phyloP scores from a whole-genome alignment of 2,797 vertebrate species.

The Hydrophis major region DNA sequence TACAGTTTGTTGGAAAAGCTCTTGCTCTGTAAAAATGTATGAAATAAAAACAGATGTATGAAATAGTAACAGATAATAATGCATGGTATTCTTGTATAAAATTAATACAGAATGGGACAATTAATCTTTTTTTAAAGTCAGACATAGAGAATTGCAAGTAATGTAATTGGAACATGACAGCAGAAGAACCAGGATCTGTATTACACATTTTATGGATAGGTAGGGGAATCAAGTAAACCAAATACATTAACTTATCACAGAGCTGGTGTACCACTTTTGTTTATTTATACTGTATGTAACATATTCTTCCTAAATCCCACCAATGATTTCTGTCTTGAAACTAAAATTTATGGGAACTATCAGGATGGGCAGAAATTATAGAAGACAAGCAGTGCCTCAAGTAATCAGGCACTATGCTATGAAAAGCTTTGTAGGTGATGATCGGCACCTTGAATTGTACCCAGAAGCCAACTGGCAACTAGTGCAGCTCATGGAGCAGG shows the following conservation, averaged over 20 bases:
- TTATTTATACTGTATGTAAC: background rate
- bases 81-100: background rate
- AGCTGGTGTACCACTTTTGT: background rate
- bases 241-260: background rate
- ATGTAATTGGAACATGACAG: background rate
- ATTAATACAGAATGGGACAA: background rate
- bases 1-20: background rate
- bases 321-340: background rate
- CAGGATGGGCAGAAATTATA: background rate
- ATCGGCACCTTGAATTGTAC: background rate
- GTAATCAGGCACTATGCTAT: background rate
- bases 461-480: background rate
- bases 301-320: background rate
- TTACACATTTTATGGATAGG: background rate
- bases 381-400: background rate
- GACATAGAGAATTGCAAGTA: background rate
- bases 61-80: background rate
- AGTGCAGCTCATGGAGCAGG: background rate
- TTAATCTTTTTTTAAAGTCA: background rate
- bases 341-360: background rate
- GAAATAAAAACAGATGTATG: background rate
- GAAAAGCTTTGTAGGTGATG: background rate
- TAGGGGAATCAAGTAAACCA: background rate
- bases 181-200: background rate
- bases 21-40: background rate